Evolutionary conservation across 1,140 invertebrate genomes (phyloP), one percentile per base, ranked within the genome.

Genomic region (Drosophila eugracilis): DNA sequence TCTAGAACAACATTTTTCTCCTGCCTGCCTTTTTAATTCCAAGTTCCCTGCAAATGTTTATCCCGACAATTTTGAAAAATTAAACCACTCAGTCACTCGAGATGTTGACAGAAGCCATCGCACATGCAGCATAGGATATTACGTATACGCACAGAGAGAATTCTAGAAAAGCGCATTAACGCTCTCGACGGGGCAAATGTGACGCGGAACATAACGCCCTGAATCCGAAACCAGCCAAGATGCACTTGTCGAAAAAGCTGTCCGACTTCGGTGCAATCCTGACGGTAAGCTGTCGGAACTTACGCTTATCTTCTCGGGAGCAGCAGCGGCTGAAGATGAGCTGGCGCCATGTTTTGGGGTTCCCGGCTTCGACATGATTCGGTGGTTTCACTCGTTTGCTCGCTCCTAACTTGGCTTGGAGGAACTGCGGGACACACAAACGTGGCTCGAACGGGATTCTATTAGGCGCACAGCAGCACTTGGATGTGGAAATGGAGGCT

Each of bases 241-340:
- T 30, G 41, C 39, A 45, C 41, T 21, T 30, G 41, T 47, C 41
- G 21, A 47, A 36, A 36, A 19, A 24, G 17, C 55, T 42, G 60
- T 65, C 42, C 42, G 36, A 39, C 28, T 57, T 30, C 12, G 14
- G 30, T 14, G 41, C 30, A 44, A 28, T 45, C 41, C 53, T 36
- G 52, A 28, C 34, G 4, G n/a, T 12, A 28, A 70, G 34, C 36
- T 48, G 50, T 37, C 44, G 42, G 58, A 81, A 85, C 81, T 85
- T 77, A 85, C 81, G 63, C 81, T 81, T 66, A 85, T 81, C 77
- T 85, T 85, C 48, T 85, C 81, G 32, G 72, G 52, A n/a, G 34
- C 26, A 58, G 45, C 54, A n/a, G 75, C 34, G 6, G 63, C 47
- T 21, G 26, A 67, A 32, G 52, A 60, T 14, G 60, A 65, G 55